Evolutionary conservation across 2,797 vertebrate genomes (phyloP), one percentile per base, ranked within the genome.

Genomic region (Yasuhikotakia modesta): DNA sequence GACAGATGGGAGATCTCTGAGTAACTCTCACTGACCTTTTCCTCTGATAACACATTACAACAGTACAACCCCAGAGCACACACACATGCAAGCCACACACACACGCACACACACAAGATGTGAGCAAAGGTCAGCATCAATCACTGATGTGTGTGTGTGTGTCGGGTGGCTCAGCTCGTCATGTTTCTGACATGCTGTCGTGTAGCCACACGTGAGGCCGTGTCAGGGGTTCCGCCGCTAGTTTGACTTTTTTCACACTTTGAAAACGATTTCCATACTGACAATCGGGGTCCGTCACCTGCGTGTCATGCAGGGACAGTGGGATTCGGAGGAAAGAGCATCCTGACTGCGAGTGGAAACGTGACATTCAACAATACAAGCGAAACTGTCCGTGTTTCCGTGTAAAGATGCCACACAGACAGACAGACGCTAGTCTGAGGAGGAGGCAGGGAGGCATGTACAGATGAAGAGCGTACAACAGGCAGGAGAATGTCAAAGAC

Each of bases 21-120:
- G 76, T 79, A 89, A 91, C 86, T 87, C 79, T 76, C 32, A 60
- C 72, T 92, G 91, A 91, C 92, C 91, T 93, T 93, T 93, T 86
- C 87, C 86, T 91, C 86, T 90, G 91, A 93, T 92, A 90, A 88
- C 89, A 90, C 88, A 90, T 91, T 90, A 92, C 89, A 89, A 87
- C 83, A 86, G 86, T 90, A 90, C 91, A 89, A 90, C 87, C 87
- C 80, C n/a, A 72, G 88, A 89, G 74, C 85, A 70, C 87, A 87
- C 87, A 89, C 88, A 2, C 81, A 53, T 53, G 39, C 65, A 27
- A 57, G 45, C 70, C 74, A 48, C 45, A 67, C 74, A 63, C 65
- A 43, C 64, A 61, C 61, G 68, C 70, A 69, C 60, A 68, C 61
- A 73, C 48, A 66, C 53, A 39, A 45, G 71, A 64, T 67, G 74